A percentile compares a stretch with the other conserved stretches of the same genome.
phyloP scores from a whole-genome alignment of 2,888 invertebrate genomes.

The Dascillus cervinus region DNA sequence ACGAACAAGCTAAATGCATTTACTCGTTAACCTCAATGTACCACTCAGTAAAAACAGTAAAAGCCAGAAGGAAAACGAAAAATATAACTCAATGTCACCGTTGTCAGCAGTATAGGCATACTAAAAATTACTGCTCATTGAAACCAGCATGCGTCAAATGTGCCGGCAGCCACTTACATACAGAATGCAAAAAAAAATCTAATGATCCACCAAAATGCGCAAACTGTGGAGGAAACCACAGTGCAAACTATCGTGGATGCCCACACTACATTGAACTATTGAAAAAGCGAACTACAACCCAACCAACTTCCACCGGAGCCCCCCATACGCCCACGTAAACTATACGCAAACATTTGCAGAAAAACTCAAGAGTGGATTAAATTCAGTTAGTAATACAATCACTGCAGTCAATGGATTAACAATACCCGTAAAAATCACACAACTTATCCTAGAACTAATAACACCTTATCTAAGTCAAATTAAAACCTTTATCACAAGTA shows the following conservation, averaged over 20 bases:
- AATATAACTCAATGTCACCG: slow-evolving; percentile 9
- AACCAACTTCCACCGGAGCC: slow-evolving; percentile 1
- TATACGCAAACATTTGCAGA: not conserved
- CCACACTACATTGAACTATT: not conserved
- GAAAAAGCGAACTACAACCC: slow-evolving; percentile 1
- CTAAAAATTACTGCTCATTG: slow-evolving; percentile 9
- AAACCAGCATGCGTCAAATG: slow-evolving; percentile 7
- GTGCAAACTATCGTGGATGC: slow-evolving; percentile 2
- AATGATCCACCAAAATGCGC: slow-evolving; percentile 5
- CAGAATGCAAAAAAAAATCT: slow-evolving; percentile 4
- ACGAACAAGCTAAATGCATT: slow-evolving; percentile 5
- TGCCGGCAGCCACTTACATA: slow-evolving; percentile 7
- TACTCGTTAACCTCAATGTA: slow-evolving; percentile 4
- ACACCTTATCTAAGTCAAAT: slow-evolving; percentile 6
- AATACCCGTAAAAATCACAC: slow-evolving; percentile 2
- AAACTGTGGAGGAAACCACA: slow-evolving; percentile 8
- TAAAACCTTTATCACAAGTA: slow-evolving; percentile 6
- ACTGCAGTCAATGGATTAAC: slow-evolving; percentile 3
- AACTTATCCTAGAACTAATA: slow-evolving; percentile 6
- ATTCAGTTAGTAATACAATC: slow-evolving; percentile 3
- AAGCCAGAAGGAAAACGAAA: slow-evolving; percentile 4
- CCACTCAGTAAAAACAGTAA: slow-evolving; percentile 3
- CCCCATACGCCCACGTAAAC: slow-evolving; percentile 1
- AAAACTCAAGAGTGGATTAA: slow-evolving; percentile 3
- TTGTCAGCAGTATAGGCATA: slow-evolving; percentile 5